Conservation (phyloP, 2,888 invertebrate genomes). For the Pedicia rivosa region DNA sequence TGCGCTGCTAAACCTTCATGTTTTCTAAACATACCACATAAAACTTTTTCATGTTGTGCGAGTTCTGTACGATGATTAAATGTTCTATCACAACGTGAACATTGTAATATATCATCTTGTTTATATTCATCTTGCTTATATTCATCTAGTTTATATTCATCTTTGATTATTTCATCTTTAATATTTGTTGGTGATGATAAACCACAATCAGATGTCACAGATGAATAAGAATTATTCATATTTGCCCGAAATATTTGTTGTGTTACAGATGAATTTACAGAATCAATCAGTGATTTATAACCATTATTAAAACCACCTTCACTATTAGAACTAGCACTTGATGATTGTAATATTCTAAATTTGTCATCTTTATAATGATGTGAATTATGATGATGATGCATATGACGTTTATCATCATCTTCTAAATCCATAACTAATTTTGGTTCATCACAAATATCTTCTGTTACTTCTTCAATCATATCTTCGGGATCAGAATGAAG, state of each 20-base stretch:
- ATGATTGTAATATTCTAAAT: no score
- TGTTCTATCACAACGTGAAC: slow-evolving; percentile 39
- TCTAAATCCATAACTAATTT: slow-evolving; percentile 57
- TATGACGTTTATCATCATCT: slow-evolving; percentile 37
- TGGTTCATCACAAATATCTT: slow-evolving; percentile 37
- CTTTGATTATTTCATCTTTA: background rate
- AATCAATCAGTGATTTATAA: no score
- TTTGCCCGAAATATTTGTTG: slow-evolving; percentile 56
- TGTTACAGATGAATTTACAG: slow-evolving; percentile 53
- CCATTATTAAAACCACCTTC: no score
- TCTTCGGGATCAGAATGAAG: slow-evolving; percentile 38
- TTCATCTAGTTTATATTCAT: slow-evolving; percentile 6
- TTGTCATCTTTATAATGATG: no score
- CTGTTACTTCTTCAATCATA: slow-evolving; percentile 42
- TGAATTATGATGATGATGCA: no score
- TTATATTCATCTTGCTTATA: slow-evolving; percentile 14
- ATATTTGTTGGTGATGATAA: background rate
- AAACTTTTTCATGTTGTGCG: slow-evolving; percentile 55
- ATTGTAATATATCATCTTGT: slow-evolving; percentile 32
- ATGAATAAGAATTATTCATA: no score
- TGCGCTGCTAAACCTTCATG: slow-evolving; percentile 66
- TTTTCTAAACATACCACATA: slow-evolving; percentile 39
- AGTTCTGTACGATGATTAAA: slow-evolving; percentile 43
- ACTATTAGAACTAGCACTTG: no score
- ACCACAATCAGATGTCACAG: slow-evolving; percentile 38